Conservation (phyloP, 2,888 invertebrate species). For the Teleogryllus oceanicus region DNA sequence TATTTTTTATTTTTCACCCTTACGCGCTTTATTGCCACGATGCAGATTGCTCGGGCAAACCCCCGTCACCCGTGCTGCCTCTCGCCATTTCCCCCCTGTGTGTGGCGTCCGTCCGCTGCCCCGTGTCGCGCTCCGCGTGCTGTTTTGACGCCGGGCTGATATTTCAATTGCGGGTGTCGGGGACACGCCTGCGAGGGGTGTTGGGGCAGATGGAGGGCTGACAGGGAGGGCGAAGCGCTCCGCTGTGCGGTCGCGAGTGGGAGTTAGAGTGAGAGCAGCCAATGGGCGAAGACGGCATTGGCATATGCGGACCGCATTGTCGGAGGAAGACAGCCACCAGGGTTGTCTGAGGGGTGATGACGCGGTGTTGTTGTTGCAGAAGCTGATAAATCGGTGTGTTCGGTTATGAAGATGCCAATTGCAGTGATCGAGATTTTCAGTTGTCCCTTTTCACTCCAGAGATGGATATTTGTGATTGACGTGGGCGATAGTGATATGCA, state of each 20-base stretch:
- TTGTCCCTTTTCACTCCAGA: too few relatives aligned
- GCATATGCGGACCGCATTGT: too few relatives aligned
- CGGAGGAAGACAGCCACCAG: too few relatives aligned
- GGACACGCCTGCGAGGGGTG: background rate
- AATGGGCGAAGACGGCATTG: too few relatives aligned
- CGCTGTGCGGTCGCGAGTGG: background rate
- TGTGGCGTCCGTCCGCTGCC: background rate
- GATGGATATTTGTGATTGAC: too few relatives aligned
- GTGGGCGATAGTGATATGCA: too few relatives aligned
- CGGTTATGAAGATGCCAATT: too few relatives aligned
- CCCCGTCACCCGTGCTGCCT: background rate
- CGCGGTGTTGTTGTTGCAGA: too few relatives aligned
- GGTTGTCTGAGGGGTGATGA: too few relatives aligned
- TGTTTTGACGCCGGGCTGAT: constrained; percentile 1
- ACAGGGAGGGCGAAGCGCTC: background rate
- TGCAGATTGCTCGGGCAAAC: background rate
- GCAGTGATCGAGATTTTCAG: too few relatives aligned
- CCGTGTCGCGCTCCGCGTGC: background rate
- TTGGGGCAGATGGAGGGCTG: background rate
- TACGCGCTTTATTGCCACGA: background rate
- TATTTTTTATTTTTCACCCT: background rate
- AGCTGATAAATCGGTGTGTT: too few relatives aligned
- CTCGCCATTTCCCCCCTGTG: background rate
- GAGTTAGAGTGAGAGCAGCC: too few relatives aligned
- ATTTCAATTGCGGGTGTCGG: background rate